Evolutionary conservation across 2,113 vertebrate species (phyloP).

Genomic region (Zapornia atra): DNA sequence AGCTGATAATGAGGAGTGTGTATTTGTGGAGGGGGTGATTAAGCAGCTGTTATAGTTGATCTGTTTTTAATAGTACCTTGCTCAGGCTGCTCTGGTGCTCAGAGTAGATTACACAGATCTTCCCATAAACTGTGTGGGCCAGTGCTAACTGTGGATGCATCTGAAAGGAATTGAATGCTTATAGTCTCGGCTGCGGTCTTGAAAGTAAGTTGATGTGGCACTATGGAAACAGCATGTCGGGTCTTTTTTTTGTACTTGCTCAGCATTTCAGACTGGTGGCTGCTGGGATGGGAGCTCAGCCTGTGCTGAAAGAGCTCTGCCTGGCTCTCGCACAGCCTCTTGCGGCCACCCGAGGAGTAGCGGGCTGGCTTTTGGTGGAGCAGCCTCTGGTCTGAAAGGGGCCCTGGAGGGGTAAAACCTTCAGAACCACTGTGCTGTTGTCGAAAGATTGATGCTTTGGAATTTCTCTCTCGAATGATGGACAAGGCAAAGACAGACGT

Average conservation of each 20-base stretch:
- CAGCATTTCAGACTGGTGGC: background rate
- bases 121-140: background rate
- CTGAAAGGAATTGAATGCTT: background rate
- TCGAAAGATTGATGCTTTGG: background rate
- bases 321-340: conserved; percentile 43
- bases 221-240: background rate
- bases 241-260: background rate
- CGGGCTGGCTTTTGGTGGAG: background rate
- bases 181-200: background rate
- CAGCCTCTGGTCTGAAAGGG: background rate
- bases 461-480: background rate
- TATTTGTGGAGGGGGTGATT: background rate
- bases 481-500: background rate
- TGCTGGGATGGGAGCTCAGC: background rate
- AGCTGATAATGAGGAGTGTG: background rate
- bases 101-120: background rate
- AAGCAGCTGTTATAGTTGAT: background rate
- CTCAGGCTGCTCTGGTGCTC: background rate
- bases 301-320: background rate
- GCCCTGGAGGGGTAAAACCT: background rate
- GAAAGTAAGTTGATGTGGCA: background rate
- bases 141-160: background rate
- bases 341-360: background rate
- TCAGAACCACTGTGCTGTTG: background rate
- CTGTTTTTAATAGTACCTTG: background rate